These are phyloP conservation scores for Tretioscincus oriximinensis DNA, from an alignment of 2,113 vertebrate genomes.

Conservation along the genomic window DNA sequence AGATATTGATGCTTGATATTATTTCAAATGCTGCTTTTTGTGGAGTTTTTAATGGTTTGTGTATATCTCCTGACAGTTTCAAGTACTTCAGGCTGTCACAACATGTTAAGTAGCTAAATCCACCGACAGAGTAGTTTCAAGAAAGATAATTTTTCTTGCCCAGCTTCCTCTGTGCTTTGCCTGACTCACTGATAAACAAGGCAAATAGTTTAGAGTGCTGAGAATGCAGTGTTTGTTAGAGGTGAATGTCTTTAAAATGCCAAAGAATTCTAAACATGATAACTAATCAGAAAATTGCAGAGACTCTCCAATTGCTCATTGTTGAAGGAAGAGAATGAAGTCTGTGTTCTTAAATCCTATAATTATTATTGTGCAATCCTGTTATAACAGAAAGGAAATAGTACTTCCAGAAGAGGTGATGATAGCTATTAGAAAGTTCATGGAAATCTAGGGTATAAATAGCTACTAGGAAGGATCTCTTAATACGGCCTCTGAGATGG, in stretches of 20 bases:
- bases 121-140: conserved; percentile 61
- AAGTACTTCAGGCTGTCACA: conserved; percentile 69
- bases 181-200: conserved; percentile 64
- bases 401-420: background rate
- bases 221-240: conserved; percentile 37
- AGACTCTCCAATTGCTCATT: conserved; percentile 40
- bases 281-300: conserved; percentile 52
- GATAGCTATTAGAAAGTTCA: too few relatives aligned
- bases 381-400: conserved; percentile 29
- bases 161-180: conserved; percentile 64
- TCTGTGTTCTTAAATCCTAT: conserved; percentile 28
- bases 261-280: conserved; percentile 53
- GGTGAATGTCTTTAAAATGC: conserved; percentile 55
- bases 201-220: conserved; percentile 46
- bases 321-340: conserved; percentile 28
- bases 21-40: conserved; percentile 67
- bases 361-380: conserved; percentile 45
- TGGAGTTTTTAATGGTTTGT: conserved; percentile 70
- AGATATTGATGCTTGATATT: conserved; percentile 69
- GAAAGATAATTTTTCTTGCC: conserved; percentile 60
- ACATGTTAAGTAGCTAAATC: conserved; percentile 68
- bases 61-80: conserved; percentile 68
- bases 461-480: too few relatives aligned
- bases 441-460: too few relatives aligned
- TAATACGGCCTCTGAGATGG: too few relatives aligned